phyloP scores from a whole-genome alignment of 1,140 invertebrate species.

The Drosophila ficusphila region DNA sequence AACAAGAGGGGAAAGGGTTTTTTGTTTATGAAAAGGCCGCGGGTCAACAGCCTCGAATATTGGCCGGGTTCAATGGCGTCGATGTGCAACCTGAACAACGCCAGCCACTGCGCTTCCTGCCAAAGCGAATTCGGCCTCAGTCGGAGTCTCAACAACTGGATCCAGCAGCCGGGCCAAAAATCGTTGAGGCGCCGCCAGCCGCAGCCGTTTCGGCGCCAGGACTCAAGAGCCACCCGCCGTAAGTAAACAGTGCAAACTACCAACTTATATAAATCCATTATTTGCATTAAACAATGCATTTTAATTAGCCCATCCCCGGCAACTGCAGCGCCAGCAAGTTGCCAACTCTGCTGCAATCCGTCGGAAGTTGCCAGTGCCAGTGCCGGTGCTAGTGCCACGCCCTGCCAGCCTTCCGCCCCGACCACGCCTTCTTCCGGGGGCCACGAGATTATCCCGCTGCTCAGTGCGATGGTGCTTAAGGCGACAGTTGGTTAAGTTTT shows the following conservation, averaged over 20 bases:
- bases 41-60: conserved; percentile 77
- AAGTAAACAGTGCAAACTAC: conserved; percentile 55
- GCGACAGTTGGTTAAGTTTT: conserved; percentile 65
- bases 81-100: conserved; percentile 50
- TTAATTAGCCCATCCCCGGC: conserved; percentile 69
- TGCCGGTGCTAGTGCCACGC: neutral
- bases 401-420: conserved; percentile 11
- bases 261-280: conserved; percentile 62
- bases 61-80: conserved; percentile 73
- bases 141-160: conserved; percentile 49
- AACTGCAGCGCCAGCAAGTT: conserved; percentile 34
- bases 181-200: conserved; percentile 55
- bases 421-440: conserved; percentile 19
- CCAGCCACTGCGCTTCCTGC: conserved; percentile 36
- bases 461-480: conserved; percentile 57
- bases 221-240: conserved; percentile 24
- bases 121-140: conserved; percentile 61
- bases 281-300: conserved; percentile 69
- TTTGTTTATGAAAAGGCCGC: conserved; percentile 62
- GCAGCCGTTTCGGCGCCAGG: conserved; percentile 37
- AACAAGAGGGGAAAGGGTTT: conserved; percentile 48
- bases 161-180: conserved; percentile 59
- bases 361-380: conserved; percentile 9
- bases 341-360: conserved; percentile 42
- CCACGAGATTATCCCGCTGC: conserved; percentile 44